phyloP scores from a whole-genome alignment of 2,888 invertebrate species.

The Criorhina ranunculi region DNA sequence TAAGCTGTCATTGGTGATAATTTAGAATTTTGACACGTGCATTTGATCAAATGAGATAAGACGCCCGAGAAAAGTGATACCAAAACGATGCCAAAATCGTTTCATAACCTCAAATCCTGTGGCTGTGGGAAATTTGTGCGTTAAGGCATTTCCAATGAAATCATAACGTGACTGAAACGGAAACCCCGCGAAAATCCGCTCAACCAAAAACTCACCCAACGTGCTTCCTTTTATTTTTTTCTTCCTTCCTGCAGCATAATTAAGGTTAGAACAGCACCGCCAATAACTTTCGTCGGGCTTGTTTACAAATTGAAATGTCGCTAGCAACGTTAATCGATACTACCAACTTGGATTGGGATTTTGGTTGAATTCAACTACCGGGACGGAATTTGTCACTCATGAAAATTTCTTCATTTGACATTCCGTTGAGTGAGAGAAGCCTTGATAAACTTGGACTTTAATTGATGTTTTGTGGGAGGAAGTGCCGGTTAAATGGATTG shows the following conservation, averaged over 20 bases:
- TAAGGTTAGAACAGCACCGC: conserved; percentile 63
- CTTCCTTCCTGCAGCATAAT: conserved; percentile 62
- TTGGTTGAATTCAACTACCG: conserved; percentile 5
- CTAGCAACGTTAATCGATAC: conserved; percentile 73
- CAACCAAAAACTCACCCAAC: conserved; percentile 46
- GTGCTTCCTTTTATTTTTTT: conserved; percentile 49
- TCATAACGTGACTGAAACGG: conserved; percentile 56
- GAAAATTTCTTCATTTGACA: conserved; percentile 68
- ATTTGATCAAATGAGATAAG: conserved; percentile 38
- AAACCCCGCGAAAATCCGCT: conserved; percentile 45
- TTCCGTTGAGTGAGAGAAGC: conserved; percentile 31
- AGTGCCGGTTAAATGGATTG: background rate
- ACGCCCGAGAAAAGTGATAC: conserved; percentile 33
- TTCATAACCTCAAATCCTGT: conserved; percentile 29
- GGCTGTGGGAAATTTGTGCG: conserved; percentile 46
- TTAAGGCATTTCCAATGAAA: conserved; percentile 48
- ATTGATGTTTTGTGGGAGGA: conserved; percentile 45
- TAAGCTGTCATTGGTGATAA: background rate
- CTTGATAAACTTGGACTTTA: conserved; percentile 58
- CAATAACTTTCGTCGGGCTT: conserved; percentile 56
- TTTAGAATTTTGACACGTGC: conserved; percentile 11
- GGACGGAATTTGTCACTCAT: conserved; percentile 24
- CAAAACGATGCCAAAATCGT: conserved; percentile 9
- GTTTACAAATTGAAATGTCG: conserved; percentile 73
- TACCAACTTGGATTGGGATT: conserved; percentile 1